These are phyloP conservation scores for Parasteatoda lunata DNA, from an alignment of 2,888 invertebrate species.

Conservation along the genomic window DNA sequence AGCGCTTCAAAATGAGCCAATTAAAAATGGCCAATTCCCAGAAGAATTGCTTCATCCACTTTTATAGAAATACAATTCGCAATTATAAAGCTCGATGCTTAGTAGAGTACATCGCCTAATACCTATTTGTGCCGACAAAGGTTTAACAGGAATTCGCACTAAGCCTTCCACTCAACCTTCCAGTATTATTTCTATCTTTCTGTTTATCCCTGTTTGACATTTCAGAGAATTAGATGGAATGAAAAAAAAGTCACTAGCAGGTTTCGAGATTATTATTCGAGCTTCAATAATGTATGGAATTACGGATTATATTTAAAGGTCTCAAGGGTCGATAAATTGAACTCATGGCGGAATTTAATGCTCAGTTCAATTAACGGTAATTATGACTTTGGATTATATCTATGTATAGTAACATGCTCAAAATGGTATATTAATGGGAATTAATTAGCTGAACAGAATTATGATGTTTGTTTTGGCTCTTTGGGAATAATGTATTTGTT, in stretches of 20 bases:
- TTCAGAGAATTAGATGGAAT: background rate
- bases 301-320: background rate
- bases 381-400: background rate
- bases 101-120: slow-evolving; percentile 2
- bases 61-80: no score
- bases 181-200: background rate
- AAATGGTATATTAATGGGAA: background rate
- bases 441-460: no score
- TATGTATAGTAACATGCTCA: background rate
- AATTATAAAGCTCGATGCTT: slow-evolving; percentile 5
- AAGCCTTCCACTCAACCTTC: background rate
- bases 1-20: no score
- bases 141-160: background rate
- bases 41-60: no score
- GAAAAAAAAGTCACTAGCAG: background rate
- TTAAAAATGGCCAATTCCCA: no score
- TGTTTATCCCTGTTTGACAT: background rate
- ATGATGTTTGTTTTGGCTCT: no score
- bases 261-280: background rate
- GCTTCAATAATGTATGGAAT: background rate
- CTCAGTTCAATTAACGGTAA: background rate
- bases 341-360: background rate
- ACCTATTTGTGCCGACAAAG: background rate
- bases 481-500: no score
- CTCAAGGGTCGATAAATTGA: background rate